phyloP scores from a whole-genome alignment of 2,797 vertebrate species.

The Hephaestus fuliginosus region DNA sequence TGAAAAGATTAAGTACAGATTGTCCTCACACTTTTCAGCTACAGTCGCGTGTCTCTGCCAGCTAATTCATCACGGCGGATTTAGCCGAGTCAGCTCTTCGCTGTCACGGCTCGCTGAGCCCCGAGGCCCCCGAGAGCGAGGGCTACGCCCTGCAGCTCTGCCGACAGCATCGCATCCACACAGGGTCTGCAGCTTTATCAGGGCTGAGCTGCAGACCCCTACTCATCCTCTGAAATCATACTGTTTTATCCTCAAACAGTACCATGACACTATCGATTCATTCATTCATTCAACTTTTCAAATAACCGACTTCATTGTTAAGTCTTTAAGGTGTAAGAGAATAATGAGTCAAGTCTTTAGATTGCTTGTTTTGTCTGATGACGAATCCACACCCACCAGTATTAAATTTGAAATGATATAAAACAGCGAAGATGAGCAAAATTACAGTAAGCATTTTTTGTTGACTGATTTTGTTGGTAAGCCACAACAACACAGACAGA shows the following conservation, averaged over 20 bases:
- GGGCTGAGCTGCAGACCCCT: neutral
- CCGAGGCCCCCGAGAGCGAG: neutral
- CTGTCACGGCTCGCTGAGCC: neutral
- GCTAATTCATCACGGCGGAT: neutral
- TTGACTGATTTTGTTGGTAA: too few relatives aligned
- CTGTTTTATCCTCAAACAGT: too few relatives aligned
- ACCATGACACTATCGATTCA: too few relatives aligned
- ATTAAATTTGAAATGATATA: neutral
- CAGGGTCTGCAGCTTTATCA: neutral
- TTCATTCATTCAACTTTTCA: too few relatives aligned
- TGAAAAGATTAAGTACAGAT: conserved; percentile 2
- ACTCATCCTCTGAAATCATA: neutral
- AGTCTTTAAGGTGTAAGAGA: too few relatives aligned
- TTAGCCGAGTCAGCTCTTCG: neutral
- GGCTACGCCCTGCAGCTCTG: neutral
- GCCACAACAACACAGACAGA: neutral
- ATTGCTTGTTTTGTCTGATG: too few relatives aligned
- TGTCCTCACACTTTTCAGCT: conserved; percentile 8
- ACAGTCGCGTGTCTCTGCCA: neutral
- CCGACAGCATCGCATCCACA: neutral
- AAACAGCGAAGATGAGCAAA: too few relatives aligned
- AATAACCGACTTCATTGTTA: too few relatives aligned
- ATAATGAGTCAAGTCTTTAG: too few relatives aligned
- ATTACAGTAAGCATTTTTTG: too few relatives aligned
- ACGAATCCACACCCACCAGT: too few relatives aligned